Conservation (phyloP, 2,888 invertebrate genomes). For the Temnothorax rugatulus region DNA sequence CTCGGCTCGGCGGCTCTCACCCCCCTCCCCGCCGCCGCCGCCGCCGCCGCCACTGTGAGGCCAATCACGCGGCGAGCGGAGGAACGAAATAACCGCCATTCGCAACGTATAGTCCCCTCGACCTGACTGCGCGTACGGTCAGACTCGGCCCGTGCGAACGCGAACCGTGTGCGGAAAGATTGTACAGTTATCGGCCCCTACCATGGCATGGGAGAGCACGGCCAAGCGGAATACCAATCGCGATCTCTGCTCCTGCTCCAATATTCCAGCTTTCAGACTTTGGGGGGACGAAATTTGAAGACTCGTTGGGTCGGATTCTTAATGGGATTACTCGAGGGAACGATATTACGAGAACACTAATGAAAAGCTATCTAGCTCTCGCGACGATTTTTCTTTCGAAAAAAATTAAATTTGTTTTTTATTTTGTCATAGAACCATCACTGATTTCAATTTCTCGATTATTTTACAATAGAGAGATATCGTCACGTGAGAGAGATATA, state of each 20-base stretch:
- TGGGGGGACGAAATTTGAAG: neutral
- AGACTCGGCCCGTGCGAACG: neutral
- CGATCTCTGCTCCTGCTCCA: constrained; percentile 57
- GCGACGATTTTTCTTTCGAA: neutral
- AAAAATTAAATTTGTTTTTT: neutral
- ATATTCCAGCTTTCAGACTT: constrained; percentile 59
- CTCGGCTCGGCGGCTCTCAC: constrained; percentile 57
- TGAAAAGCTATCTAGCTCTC: neutral
- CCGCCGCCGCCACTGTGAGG: constrained; percentile 3
- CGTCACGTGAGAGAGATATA: neutral
- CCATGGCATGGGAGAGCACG: constrained; percentile 45
- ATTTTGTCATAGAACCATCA: neutral
- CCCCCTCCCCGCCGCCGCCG: constrained; percentile 47
- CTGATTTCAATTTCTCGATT: neutral
- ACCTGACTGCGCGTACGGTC: constrained; percentile 68
- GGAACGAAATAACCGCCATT: constrained; percentile 83
- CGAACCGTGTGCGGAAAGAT: constrained; percentile 56
- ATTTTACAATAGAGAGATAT: neutral
- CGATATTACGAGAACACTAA: neutral
- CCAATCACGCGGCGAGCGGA: constrained; percentile 56
- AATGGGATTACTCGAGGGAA: neutral
- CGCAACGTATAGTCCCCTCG: constrained; percentile 79
- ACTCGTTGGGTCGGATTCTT: constrained; percentile 13
- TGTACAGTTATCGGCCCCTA: constrained; percentile 75
- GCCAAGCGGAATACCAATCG: constrained; percentile 70